Evolutionary conservation across 30 jellyfish, hydroid and myxozoan species (phyloP).

Genomic region (Hydra vulgaris): DNA sequence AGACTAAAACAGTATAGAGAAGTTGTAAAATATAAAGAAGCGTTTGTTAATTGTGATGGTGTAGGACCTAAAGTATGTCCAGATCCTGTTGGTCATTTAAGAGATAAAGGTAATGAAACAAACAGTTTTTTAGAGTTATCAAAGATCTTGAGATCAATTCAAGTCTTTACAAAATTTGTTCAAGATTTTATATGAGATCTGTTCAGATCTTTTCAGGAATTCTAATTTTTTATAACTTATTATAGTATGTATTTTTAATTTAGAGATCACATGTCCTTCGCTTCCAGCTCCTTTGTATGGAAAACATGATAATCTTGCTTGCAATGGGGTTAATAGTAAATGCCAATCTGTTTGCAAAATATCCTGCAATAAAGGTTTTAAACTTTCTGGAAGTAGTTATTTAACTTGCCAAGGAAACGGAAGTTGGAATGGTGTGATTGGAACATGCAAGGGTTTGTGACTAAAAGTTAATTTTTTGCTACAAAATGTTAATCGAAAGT

Average conservation of each 20-base stretch:
- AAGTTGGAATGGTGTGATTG: constrained; percentile 58
- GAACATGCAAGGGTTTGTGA: constrained; percentile 58
- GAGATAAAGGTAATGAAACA: constrained; percentile 42
- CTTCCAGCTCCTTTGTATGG: constrained; percentile 54
- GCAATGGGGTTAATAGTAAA: constrained; percentile 63
- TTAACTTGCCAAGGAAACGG: constrained; percentile 58
- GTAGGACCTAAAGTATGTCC: constrained; percentile 67
- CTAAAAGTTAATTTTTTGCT: not conserved
- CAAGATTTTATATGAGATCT: too few species aligned
- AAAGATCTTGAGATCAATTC: not conserved
- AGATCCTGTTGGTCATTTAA: constrained; percentile 12
- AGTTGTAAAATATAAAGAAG: constrained; percentile 39
- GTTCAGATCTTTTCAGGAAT: too few species aligned
- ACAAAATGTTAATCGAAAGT: not conserved
- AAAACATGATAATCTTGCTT: constrained; percentile 37
- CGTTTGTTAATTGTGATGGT: constrained; percentile 46
- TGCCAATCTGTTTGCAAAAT: constrained; percentile 57
- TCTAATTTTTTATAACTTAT: too few species aligned
- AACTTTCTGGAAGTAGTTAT: constrained; percentile 49
- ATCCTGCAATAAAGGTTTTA: constrained; percentile 42
- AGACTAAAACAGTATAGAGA: constrained; percentile 34
- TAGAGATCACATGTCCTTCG: constrained; percentile 53
- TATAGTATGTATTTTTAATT: not conserved
- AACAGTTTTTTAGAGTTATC: too few species aligned
- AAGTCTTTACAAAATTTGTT: not conserved